Evolutionary conservation across 2,797 vertebrate species (phyloP), one percentile per base, ranked within the genome.

Genomic region (Microctenopoma stevenorrisi): DNA sequence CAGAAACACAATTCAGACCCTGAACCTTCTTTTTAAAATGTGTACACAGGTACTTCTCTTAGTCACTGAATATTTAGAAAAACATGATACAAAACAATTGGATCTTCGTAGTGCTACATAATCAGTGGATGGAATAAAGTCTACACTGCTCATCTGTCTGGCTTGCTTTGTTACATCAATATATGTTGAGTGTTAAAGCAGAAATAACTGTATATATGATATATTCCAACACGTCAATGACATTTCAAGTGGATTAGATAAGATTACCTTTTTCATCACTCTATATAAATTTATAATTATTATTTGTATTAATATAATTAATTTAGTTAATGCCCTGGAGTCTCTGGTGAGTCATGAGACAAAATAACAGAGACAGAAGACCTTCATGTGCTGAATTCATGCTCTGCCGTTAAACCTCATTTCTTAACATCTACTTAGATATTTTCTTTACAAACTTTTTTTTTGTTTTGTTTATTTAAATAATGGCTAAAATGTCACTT

Each of bases 401-500:
- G 38, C 38, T 40, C 38, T 40, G 38, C 12, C 38, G 12, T 40
- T 8, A 40, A 40, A 13, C 38, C 38, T 40, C 9, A 40, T 11
- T 40, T 12, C 38, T 40, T 1, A 9, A 35, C 10, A 44, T 44
- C 4, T 14, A 1, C 9, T 9, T 48, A 1, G 0, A 52, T 4
- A 7, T 18, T 49, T 8, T 28, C 7, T 44, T 12, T 8, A 10
- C 22, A 22, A 3, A 4, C 28, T 49, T 42, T 44, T 47, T 78
- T 76, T 30, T 67, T 64, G 61, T 18, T 30, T 35, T 33, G 7
- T 52, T 46, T 14, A 59, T 30, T 2, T 44, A 26, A 37, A 62
- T 8, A 37, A 44, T 48, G 9, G 22, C 5, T 1, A 0, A 68
- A 43, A 25, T 4, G 22, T 86, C 67, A 85, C 6, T 79, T 56